phyloP scores from a whole-genome alignment of 2,888 invertebrate genomes.

The Acanthoscelides obtectus region DNA sequence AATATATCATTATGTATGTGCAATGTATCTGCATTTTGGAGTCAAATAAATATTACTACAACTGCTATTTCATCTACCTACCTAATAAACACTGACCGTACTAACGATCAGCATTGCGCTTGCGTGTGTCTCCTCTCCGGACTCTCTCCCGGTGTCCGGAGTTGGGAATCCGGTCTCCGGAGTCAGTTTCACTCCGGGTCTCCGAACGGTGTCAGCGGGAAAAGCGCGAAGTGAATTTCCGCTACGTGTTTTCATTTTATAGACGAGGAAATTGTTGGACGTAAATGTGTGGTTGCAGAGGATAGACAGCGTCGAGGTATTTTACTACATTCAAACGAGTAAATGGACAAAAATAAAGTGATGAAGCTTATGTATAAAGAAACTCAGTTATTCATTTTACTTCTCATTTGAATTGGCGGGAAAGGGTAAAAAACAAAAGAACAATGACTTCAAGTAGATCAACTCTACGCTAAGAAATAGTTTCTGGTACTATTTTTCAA shows the following conservation, averaged over 20 bases:
- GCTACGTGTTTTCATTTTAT: background rate
- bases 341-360: no score
- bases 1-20: no score
- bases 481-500: no score
- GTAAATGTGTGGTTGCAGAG: background rate
- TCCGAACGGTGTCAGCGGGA: background rate
- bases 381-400: no score
- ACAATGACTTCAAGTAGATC: no score
- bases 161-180: background rate
- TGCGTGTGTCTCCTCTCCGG: background rate
- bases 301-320: background rate
- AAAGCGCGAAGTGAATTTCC: background rate
- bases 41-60: no score
- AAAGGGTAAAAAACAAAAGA: no score
- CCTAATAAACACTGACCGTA: background rate
- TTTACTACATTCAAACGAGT: background rate
- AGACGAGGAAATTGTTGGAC: background rate
- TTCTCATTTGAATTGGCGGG: no score
- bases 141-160: background rate
- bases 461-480: no score
- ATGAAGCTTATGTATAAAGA: no score
- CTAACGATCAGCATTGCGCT: background rate
- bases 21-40: no score
- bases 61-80: no score
- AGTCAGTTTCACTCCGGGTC: background rate